Base-by-base conservation (phyloP, 2,888 invertebrate species). In the Erpobdella octoculata region DNA sequence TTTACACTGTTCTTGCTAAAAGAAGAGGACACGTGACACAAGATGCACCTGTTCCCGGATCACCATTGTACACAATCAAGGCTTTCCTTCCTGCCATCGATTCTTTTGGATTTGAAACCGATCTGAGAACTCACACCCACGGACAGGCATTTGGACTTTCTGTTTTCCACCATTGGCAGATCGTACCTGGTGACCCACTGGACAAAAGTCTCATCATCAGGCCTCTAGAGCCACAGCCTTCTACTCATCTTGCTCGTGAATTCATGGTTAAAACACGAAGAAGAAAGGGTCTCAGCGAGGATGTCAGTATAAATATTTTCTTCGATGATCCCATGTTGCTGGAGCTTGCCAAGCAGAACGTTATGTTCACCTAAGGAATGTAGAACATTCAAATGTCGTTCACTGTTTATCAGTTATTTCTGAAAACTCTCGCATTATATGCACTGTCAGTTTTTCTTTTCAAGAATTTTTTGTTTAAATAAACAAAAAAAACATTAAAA, bases 281-380 rank as follows among this genome's bases (percentile, higher is more conserved):
- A 74, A 88, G 96, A 78, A 80, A 86, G 83, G 98, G 98, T 15
- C 87, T 98, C 31, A 95, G 95, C 78, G 98, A 98, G 83, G 98
- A 99, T 83, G 98, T 98, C 3, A 96, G 95, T 74, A 98, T 98
- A 83, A 98, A 98, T 86, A 98, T 99, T 85, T 98, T 99, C 89
- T 98, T 98, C 87, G 98, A 99, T 84, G 98, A 99, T 87, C 98
- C 98, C 84, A 99, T 99, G 98, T 92, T 98, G 89, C 84, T 99
- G 81, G 98, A 99, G 85, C 86, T 99, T 81, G 98, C 98, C 1
- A 87, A 95, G 80, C 98, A 99, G 83, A 97, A 99, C 85, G 97
- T 98, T 71, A 89, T 95, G 85, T 87, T 95, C 72, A 62, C 68
- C 5, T 73, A 73, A 61, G 73, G 70, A 64, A 73, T 73, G 73